Evolutionary conservation across 2,113 vertebrate species (phyloP).

Genomic region (Coptodon bakossiorum): DNA sequence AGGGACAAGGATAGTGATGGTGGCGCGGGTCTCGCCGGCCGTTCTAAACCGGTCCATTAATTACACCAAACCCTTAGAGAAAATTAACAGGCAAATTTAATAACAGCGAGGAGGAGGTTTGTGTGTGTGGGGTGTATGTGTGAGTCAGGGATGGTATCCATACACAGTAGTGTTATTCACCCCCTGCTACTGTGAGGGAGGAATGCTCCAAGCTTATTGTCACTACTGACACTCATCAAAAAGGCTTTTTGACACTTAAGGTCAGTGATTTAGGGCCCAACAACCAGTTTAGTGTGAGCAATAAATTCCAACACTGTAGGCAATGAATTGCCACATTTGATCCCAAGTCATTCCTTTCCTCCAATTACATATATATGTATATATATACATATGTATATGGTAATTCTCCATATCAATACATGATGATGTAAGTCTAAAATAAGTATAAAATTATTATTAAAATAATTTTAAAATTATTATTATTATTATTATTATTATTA

Average conservation of each 20-base stretch:
- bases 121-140: conserved; percentile 3
- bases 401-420: background rate
- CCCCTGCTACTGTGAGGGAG: conserved; percentile 20
- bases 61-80: conserved; percentile 59
- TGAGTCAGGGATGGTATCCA: background rate
- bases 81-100: conserved; percentile 68
- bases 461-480: background rate
- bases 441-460: background rate
- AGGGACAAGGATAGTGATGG: conserved; percentile 27
- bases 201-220: conserved; percentile 43
- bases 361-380: background rate
- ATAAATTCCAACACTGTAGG: conserved; percentile 6
- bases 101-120: conserved; percentile 43
- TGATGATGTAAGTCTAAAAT: background rate
- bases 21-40: conserved; percentile 32
- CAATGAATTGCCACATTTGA: conserved; percentile 27
- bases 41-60: conserved; percentile 65
- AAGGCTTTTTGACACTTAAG: conserved; percentile 44
- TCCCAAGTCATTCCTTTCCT: background rate
- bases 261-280: conserved; percentile 44
- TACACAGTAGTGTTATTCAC: conserved; percentile 5
- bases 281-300: conserved; percentile 30
- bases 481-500: background rate
- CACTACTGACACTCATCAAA: conserved; percentile 39
- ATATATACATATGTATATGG: too few species aligned